phyloP scores from a whole-genome alignment of 2,113 vertebrate species.

The Anas platyrhynchos region DNA sequence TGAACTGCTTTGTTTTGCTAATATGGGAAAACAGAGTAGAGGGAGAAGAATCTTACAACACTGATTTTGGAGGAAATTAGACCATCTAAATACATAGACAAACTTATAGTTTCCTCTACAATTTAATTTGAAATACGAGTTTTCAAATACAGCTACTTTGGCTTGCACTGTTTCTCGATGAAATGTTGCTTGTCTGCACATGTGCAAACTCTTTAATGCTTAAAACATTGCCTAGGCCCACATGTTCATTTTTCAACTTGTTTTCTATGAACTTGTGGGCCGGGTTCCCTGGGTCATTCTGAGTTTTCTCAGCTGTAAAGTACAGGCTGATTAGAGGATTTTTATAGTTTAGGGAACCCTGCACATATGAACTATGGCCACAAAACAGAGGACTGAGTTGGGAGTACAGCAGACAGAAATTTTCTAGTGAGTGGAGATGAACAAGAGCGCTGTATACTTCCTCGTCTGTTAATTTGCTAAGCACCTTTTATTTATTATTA shows the following conservation, averaged over 20 bases:
- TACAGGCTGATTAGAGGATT: not conserved
- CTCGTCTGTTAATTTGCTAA: not conserved
- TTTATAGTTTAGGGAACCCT: not conserved
- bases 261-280: not conserved
- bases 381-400: not conserved
- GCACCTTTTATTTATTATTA: rapidly evolving
- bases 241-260: not conserved
- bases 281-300: not conserved
- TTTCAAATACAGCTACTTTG: not conserved
- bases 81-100: not conserved
- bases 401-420: not conserved
- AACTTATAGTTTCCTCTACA: not conserved
- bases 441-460: not conserved
- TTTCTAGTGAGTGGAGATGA: not conserved
- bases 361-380: not conserved
- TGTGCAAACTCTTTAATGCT: not conserved
- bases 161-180: not conserved
- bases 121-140: not conserved
- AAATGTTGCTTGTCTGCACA: not conserved
- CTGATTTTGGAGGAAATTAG: not conserved
- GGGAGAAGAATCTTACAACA: not conserved
- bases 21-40: rapidly evolving
- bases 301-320: not conserved
- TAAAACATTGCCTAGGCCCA: not conserved
- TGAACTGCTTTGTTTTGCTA: not conserved